phyloP scores from a whole-genome alignment of 2,888 invertebrate genomes.

The Acanthopleura granulata region DNA sequence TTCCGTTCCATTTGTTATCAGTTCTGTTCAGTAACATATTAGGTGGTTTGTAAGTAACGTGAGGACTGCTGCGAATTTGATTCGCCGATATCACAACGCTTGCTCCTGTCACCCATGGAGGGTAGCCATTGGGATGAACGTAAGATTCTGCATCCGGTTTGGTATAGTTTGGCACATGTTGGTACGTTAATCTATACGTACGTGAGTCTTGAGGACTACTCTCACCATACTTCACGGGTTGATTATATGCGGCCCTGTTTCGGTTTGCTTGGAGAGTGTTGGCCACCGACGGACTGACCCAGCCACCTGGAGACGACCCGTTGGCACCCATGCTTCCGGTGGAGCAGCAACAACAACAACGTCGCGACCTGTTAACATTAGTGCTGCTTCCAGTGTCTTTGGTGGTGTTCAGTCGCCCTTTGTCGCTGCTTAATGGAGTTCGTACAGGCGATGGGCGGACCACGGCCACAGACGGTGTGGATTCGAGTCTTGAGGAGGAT shows the following conservation, averaged over 20 bases:
- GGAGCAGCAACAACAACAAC: not conserved
- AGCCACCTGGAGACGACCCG: not conserved
- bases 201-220: not conserved
- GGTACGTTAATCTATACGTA: not conserved
- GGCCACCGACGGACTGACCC: not conserved
- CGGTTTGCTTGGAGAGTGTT: not conserved
- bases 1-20: not conserved
- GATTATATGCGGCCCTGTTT: not conserved
- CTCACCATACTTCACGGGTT: not conserved
- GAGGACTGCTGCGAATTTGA: not conserved
- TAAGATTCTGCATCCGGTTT: not conserved
- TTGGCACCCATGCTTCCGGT: not conserved
- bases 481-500: not conserved
- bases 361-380: not conserved
- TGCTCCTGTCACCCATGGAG: constrained; percentile 4
- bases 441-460: not conserved
- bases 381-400: not conserved
- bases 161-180: not conserved
- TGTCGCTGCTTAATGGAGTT: not conserved
- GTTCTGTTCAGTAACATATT: not conserved
- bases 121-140: not conserved
- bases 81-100: not conserved
- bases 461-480: not conserved
- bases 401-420: not conserved
- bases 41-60: not conserved